Evolutionary conservation across 2,888 invertebrate species (phyloP).

Genomic region (Mechanitis mazaeus): DNA sequence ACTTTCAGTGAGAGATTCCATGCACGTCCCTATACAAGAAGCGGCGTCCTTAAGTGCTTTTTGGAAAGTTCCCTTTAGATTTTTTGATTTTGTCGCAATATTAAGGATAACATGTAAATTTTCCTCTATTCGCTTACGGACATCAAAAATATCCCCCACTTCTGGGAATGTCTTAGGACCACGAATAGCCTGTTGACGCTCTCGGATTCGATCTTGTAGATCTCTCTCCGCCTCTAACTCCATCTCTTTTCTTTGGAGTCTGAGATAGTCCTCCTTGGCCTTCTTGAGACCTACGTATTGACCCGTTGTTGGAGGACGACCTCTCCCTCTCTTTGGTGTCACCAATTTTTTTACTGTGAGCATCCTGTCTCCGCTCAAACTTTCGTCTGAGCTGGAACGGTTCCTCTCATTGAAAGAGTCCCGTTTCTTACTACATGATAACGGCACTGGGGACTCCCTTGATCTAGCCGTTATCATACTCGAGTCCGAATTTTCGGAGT

Average conservation of each 20-base stretch:
- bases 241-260: too few species aligned
- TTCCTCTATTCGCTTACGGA: neutral
- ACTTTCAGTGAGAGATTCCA: neutral
- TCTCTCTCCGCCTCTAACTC: neutral
- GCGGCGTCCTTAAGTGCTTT: neutral
- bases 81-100: constrained; percentile 1
- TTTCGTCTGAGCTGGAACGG: too few species aligned
- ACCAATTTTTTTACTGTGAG: too few species aligned
- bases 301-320: neutral
- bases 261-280: neutral
- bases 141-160: neutral
- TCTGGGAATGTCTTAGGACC: too few species aligned
- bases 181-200: neutral
- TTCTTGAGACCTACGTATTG: neutral
- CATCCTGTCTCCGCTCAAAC: too few species aligned
- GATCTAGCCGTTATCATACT: neutral
- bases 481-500: neutral
- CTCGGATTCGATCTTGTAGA: neutral
- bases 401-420: too few species aligned
- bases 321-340: neutral
- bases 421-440: too few species aligned
- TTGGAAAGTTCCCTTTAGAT: neutral
- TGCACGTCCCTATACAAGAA: neutral
- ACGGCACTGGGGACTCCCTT: neutral
- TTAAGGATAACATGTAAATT: neutral